Evolutionary conservation across 2,888 invertebrate species (phyloP).

Genomic region (Acleris cristana): DNA sequence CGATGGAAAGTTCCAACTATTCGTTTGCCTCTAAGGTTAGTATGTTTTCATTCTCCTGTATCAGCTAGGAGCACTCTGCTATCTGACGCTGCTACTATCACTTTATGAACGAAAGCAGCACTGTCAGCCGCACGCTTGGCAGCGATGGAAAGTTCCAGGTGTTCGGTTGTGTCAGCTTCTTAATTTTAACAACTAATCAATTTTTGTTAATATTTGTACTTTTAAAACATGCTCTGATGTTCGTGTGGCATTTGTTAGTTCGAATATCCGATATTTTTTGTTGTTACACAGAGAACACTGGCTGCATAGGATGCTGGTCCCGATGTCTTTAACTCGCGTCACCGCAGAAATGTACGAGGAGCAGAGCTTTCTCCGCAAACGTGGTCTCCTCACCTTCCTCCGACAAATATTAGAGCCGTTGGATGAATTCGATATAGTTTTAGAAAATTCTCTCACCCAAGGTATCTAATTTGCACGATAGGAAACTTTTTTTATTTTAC

Average conservation of each 20-base stretch:
- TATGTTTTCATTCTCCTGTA: no score
- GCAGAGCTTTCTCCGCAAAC: conserved; percentile 95
- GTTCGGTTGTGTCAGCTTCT: conserved; percentile 96
- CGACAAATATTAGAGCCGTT: conserved; percentile 95
- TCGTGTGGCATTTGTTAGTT: no score
- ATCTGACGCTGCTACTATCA: conserved; percentile 95
- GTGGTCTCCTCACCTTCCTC: conserved; percentile 93
- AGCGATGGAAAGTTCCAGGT: conserved; percentile 86
- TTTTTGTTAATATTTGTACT: no score
- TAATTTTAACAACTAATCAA: no score
- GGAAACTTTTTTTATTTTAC: neutral
- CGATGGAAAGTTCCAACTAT: conserved; percentile 98
- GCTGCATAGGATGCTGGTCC: conserved; percentile 95
- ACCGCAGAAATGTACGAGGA: conserved; percentile 98
- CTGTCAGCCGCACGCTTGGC: no score
- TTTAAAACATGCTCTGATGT: no score
- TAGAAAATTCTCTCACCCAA: conserved; percentile 93
- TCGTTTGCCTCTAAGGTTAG: conserved; percentile 94
- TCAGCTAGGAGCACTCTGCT: conserved; percentile 80
- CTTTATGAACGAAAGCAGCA: conserved; percentile 95
- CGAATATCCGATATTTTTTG: conserved; percentile 12
- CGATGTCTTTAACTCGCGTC: conserved; percentile 94
- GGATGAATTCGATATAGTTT: conserved; percentile 93
- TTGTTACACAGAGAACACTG: conserved; percentile 89
- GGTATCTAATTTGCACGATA: conserved; percentile 62